These are phyloP conservation scores for Monochamus alternatus DNA, from an alignment of 2,888 invertebrate genomes.

Conservation along the genomic window DNA sequence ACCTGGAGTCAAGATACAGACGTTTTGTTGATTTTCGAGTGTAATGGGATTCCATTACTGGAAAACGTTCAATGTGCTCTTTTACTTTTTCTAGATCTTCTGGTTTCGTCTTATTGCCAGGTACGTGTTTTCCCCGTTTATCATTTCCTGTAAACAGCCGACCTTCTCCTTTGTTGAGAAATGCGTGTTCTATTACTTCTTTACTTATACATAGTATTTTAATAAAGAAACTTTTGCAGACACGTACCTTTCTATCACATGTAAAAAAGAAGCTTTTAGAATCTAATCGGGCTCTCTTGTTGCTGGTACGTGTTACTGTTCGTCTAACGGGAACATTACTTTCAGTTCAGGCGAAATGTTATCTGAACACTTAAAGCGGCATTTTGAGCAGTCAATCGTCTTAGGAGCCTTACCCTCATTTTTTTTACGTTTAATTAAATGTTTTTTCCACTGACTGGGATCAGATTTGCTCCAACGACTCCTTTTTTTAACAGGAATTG, in stretches of 20 bases:
- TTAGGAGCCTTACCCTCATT: conserved; percentile 19
- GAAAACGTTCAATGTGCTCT: conserved; percentile 52
- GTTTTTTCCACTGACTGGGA: conserved; percentile 24
- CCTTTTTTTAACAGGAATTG: neutral
- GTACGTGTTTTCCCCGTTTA: conserved; percentile 45
- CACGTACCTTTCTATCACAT: neutral
- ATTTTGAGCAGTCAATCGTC: conserved; percentile 25
- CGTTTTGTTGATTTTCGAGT: conserved; percentile 45
- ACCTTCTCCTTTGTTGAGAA: conserved; percentile 43
- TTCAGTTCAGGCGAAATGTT: conserved; percentile 14
- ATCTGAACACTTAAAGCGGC: conserved; percentile 29
- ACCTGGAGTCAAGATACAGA: conserved; percentile 48
- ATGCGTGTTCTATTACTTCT: conserved; percentile 49
- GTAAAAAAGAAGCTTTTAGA: conserved; percentile 5
- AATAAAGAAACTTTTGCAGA: conserved; percentile 34
- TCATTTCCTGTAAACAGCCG: conserved; percentile 47
- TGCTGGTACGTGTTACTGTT: conserved; percentile 29
- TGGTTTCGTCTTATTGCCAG: conserved; percentile 49
- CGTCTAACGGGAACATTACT: conserved; percentile 42
- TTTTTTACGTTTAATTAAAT: conserved; percentile 15
- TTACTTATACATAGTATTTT: conserved; percentile 39
- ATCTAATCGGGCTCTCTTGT: conserved; percentile 14
- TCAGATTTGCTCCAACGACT: conserved; percentile 15
- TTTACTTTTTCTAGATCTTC: conserved; percentile 46
- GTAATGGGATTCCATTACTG: conserved; percentile 51